These are phyloP conservation scores for Drosophila fulvimacula DNA, from an alignment of 2,888 invertebrate species.

Conservation along the genomic window DNA sequence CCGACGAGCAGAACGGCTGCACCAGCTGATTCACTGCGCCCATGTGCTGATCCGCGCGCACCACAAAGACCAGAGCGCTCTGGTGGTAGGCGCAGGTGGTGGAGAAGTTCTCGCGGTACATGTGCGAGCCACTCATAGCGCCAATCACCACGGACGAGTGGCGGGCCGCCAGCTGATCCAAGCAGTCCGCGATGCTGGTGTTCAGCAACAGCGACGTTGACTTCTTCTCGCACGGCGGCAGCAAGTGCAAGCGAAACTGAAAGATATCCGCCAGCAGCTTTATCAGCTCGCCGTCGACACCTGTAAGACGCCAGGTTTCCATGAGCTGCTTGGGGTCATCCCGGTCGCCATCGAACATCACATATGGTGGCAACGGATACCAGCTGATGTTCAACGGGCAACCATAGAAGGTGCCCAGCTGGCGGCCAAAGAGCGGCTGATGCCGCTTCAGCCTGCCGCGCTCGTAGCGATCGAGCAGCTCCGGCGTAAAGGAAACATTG, in stretches of 20 bases:
- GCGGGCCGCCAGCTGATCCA: conserved; percentile 59
- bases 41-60: conserved; percentile 58
- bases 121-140: conserved; percentile 66
- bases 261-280: conserved; percentile 62
- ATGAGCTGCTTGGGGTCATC: conserved; percentile 42
- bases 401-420: conserved; percentile 49
- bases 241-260: conserved; percentile 69
- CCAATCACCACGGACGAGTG: conserved; percentile 71
- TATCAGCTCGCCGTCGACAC: conserved; percentile 79
- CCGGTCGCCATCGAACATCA: conserved; percentile 68
- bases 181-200: conserved; percentile 38
- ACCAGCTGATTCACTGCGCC: conserved; percentile 67
- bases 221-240: conserved; percentile 46
- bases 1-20: conserved; percentile 59
- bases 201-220: neutral
- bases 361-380: conserved; percentile 58
- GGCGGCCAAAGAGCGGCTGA: conserved; percentile 58
- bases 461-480: conserved; percentile 57
- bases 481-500: conserved; percentile 31
- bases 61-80: conserved; percentile 69
- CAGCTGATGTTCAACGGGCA: conserved; percentile 74
- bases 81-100: conserved; percentile 70
- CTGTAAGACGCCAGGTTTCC: conserved; percentile 58
- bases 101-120: conserved; percentile 52
- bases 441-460: conserved; percentile 38